A percentile compares a stretch with the other conserved stretches of the same genome.
phyloP scores from a whole-genome alignment of 2,113 vertebrate genomes.

The Oncorhynchus masou region DNA sequence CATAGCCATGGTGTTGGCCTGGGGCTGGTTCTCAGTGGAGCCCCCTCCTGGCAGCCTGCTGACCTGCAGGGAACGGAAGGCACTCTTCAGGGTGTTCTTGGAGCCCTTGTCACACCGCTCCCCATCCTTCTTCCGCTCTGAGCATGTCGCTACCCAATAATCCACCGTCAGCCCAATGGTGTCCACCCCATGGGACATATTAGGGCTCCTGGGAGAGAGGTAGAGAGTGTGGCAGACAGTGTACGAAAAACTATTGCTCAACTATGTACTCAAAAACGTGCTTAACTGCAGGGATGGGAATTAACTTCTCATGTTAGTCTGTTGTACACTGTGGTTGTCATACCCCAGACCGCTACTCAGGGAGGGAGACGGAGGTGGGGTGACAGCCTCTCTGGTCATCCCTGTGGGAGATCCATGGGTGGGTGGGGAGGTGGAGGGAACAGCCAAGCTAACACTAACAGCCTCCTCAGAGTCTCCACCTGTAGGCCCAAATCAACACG shows the following conservation, averaged over 20 bases:
- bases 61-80: constrained; percentile 90
- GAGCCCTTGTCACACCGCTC: constrained; percentile 82
- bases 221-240: no score
- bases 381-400: constrained; percentile 77
- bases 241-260: no score
- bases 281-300: no score
- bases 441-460: constrained; percentile 65
- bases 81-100: constrained; percentile 89
- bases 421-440: constrained; percentile 87
- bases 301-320: no score
- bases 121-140: constrained; percentile 80
- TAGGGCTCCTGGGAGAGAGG: constrained; percentile 74
- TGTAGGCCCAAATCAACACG: no score
- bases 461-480: constrained; percentile 68
- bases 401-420: constrained; percentile 77
- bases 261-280: no score
- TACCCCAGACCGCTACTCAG: constrained; percentile 83
- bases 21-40: constrained; percentile 73
- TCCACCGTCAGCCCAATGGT: constrained; percentile 91
- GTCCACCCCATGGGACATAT: constrained; percentile 79
- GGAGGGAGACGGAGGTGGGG: constrained; percentile 87
- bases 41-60: constrained; percentile 81
- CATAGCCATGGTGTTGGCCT: constrained; percentile 87
- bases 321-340: neutral
- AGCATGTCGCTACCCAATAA: constrained; percentile 86